Evolutionary conservation across 2,888 invertebrate genomes (phyloP), one percentile per base, ranked within the genome.

Genomic region (Drosophila acutilabella): DNA sequence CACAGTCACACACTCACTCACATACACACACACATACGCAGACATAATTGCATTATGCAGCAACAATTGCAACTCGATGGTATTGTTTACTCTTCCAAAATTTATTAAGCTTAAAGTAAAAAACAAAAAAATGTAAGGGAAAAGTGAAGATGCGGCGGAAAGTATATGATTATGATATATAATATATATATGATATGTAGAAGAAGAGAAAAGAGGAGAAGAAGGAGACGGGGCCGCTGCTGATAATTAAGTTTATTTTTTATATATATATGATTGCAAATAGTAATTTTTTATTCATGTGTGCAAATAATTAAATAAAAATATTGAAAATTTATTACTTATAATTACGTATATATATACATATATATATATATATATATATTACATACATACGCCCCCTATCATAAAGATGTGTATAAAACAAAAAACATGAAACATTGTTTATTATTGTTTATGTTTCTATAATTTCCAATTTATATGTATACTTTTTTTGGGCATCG

Each of bases 251-350:
- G 86, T 89, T 86, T 86, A 89, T 86, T 86, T 86, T 86, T 85
- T 86, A 86, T 89, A 88, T 88, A 86, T 80, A 86, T 89, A 89
- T 85, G 88, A 86, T 89, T 86, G 89, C 88, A 86, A 89, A 86
- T 89, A 86, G 88, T 89, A 84, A 84, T 84, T 81, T 87, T 83
- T 85, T 88, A 83, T 83, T 88, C 88, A 86, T 82, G 89, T 86
- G 86, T 86, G 86, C 86, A 86, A 86, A 86, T 86, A 89, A 89
- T 89, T 86, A 84, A 86, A 81, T 78, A 80, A 72, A 81, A 88
- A 74, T 85, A 85, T 73, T 72, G 40, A 78, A 79, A 89, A 89
- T 89, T 84, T 81, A 81, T 87, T 83, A 85, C 78, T 87, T 85
- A 89, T 83, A 89, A 88, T 87, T 85, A 88, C 54, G 77, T 74